Base-by-base conservation (phyloP, 2,113 vertebrate genomes). In the Lophotis ruficrista region DNA sequence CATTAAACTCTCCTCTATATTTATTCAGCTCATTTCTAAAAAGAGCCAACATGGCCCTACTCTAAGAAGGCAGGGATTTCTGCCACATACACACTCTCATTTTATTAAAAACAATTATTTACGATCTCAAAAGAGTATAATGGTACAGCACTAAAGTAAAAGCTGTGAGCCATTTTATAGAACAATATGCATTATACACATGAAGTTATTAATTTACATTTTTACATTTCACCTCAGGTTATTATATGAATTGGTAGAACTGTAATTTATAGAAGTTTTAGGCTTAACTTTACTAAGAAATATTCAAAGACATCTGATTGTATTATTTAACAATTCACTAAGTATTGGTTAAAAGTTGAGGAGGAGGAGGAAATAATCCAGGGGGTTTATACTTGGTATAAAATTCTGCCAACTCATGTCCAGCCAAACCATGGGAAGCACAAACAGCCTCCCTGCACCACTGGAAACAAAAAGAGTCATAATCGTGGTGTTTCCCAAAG, bases 121-220 rank as follows among this genome's bases (percentile, higher is more conserved):
- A 79, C 69, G 50, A 92, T 23, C 58, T 79, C 79, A 61, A 81
- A 47, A 45, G 1, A 75, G 14, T 19, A 18, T 28, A 47, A 79
- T 3, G 7, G 43, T 24, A 38, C 13, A 94, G 30, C n/a, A 31
- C 21, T 86, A 31, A 64, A 85, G 28, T 50, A 89, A 90, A 93
- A 93, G n/a, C 37, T 54, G 51, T 72, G 56, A 96, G 69, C 78
- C 54, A 87, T 37, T 95, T 89, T 83, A 93, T 4, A 78, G 68
- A 81, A 69, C 27, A 81, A 68, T 7, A 25, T 30, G 28, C 33
- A 90, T 43, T 82, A 78, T n/a, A 87, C 28, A 87, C 16, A 56
- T 54, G 60, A 92, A 96, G 68, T 85, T 96, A 87, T 56, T 96
- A n/a, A 72, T 82, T 85, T 83, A 38, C 31, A 83, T 57, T 88